Percentiles rank a stretch among this genome's conserved stretches.
Evolutionary conservation across 2,113 vertebrate species (phyloP).

Genomic region (Tympanuchus pallidicinctus): DNA sequence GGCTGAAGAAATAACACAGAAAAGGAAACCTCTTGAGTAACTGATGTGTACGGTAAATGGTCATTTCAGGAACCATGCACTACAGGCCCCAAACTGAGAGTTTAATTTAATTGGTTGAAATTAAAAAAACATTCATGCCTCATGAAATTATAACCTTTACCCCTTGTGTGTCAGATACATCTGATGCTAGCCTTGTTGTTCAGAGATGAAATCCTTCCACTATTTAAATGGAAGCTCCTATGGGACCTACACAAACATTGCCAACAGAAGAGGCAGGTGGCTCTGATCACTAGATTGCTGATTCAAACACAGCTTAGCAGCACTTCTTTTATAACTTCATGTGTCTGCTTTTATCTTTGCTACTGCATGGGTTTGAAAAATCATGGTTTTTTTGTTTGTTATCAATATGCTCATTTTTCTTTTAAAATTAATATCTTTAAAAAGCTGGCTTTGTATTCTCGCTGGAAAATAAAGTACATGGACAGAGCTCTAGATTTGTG

Average conservation of each 20-base stretch:
- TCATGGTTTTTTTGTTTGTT: background rate
- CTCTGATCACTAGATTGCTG: background rate
- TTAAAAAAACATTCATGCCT: slow-evolving; percentile 77
- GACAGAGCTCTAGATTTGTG: background rate
- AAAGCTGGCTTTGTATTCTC: background rate
- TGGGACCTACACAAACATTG: slow-evolving; percentile 27
- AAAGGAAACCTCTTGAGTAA: slow-evolving; percentile 67
- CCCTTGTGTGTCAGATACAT: slow-evolving; percentile 60
- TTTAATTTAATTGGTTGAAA: slow-evolving; percentile 79
- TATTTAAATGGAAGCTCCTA: slow-evolving; percentile 59
- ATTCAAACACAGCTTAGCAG: background rate
- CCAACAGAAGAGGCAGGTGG: background rate
- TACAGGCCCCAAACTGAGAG: slow-evolving; percentile 41
- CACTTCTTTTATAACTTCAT: background rate
- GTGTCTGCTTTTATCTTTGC: background rate
- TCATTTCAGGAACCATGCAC: slow-evolving; percentile 54
- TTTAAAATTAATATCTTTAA: background rate
- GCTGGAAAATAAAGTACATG: background rate
- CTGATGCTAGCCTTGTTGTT: slow-evolving; percentile 69
- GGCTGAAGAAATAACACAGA: slow-evolving; percentile 74
- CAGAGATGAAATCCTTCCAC: slow-evolving; percentile 57
- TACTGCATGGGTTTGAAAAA: background rate
- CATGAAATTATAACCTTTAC: slow-evolving; percentile 75
- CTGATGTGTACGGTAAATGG: slow-evolving; percentile 73
- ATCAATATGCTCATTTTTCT: background rate